Evolutionary conservation across 2,888 invertebrate genomes (phyloP).

Genomic region (Candidula unifasciata): DNA sequence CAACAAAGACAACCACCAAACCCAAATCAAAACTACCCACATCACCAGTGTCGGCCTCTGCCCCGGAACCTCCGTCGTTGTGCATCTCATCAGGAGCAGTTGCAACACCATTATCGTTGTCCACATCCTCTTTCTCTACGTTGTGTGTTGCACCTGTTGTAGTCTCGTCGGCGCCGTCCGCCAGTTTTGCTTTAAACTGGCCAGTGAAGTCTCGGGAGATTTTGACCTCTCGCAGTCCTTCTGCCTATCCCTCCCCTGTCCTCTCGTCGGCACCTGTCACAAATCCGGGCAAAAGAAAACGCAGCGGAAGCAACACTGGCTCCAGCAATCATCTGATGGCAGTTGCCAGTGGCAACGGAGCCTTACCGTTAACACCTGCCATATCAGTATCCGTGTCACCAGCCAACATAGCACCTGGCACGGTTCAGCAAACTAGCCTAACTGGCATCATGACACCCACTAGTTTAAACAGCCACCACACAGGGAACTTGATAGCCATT

Average conservation of each 20-base stretch:
- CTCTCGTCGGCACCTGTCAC: constrained; percentile 18
- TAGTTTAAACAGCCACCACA: constrained; percentile 49
- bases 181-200: constrained; percentile 40
- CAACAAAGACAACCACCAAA: constrained; percentile 59
- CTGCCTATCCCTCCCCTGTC: constrained; percentile 37
- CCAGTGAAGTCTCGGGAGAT: constrained; percentile 32
- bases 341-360: constrained; percentile 36
- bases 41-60: constrained; percentile 43
- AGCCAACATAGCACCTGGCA: constrained; percentile 9
- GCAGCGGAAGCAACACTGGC: constrained; percentile 61
- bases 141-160: constrained; percentile 25
- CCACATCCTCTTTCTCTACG: constrained; percentile 19
- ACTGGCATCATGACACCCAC: constrained; percentile 45
- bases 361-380: constrained; percentile 36
- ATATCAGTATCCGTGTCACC: constrained; percentile 24
- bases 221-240: constrained; percentile 31
- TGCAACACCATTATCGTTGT: constrained; percentile 40
- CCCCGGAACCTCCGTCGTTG: constrained; percentile 49
- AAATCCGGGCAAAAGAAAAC: constrained; percentile 61
- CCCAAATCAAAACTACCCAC: constrained; percentile 62
- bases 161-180: constrained; percentile 26
- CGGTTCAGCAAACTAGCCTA: constrained; percentile 40
- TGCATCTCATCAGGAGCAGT: constrained; percentile 29
- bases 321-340: constrained; percentile 43
- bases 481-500: constrained; percentile 55